Base-by-base conservation (phyloP, 2,888 invertebrate species). In the Macaria notata region DNA sequence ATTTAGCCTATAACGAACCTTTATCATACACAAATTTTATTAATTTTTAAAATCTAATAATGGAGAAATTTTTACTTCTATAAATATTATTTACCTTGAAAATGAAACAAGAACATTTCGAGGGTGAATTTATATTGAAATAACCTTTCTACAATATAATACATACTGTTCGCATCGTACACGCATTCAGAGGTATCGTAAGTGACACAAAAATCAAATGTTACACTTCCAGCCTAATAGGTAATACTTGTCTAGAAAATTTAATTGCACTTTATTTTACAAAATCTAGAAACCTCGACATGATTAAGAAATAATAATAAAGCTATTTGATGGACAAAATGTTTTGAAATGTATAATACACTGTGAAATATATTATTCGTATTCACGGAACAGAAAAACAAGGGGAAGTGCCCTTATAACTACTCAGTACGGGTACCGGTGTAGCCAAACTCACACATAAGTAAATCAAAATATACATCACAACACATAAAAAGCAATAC, bases 91-190 rank as follows among this genome's bases (percentile, higher is more conserved):
- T 36, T 6, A 7, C 7, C 33, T 38, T 9, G 19, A 57, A 55
- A 75, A 78, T 76, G 74, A 83, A 81, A 81, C 78, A 51, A 76
- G 54, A 64, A 64, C 56, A 59, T 63, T 69, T 73, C 70, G 74
- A 78, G 84, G 87, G 88, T 89, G 88, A 86, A 86, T 88, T 88
- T 89, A 86, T 89, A 89, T 87, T 88, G 84, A 87, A 76, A 86
- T 86, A 86, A 87, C 80, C 79, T 86, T 84, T 87, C 89, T 88
- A 89, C 87, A 88, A 84, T 87, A 86, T 80, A 76, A 84, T 86
- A 88, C 86, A 81, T 83, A 81, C 81, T 82, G 84, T 79, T 71
- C 66, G 69, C 5, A 71, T 63, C 65, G 47, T 64, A 64, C 65
- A 67, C 68, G 56, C 71, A 68, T 70, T 70, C 45, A 47, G 19